Percentiles rank a stretch among this genome's conserved stretches.
Conservation (phyloP, 2,888 invertebrate genomes). For the Cephonodes hylas region DNA sequence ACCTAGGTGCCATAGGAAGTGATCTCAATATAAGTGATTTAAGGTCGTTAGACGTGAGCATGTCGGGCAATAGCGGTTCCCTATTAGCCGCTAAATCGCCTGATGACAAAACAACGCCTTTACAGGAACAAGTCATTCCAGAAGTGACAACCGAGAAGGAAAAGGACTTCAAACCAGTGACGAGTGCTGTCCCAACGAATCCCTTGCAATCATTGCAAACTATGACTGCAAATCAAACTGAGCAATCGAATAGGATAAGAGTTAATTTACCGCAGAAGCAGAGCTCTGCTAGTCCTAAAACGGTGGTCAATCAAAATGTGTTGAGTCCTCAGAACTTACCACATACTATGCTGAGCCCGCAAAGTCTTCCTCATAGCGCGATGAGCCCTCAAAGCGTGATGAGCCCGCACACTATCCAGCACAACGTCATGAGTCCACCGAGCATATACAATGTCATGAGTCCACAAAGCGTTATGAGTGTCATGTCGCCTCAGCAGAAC, state of each 20-base stretch:
- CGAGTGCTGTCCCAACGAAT: conserved; percentile 43
- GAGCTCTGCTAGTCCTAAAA: conserved; percentile 61
- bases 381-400: conserved; percentile 75
- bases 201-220: conserved; percentile 70
- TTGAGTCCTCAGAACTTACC: conserved; percentile 68
- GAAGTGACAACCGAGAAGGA: conserved; percentile 60
- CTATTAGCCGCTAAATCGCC: conserved; percentile 65
- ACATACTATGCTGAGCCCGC: conserved; percentile 72
- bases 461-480: conserved; percentile 74
- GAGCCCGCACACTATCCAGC: conserved; percentile 65
- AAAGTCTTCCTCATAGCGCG: conserved; percentile 70
- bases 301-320: conserved; percentile 64
- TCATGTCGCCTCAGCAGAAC: conserved; percentile 75
- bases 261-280: conserved; percentile 64
- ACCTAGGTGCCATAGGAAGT: conserved; percentile 81
- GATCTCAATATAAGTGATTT: conserved; percentile 81
- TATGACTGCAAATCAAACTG: conserved; percentile 68
- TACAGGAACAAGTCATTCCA: conserved; percentile 71
- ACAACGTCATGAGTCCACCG: conserved; percentile 70
- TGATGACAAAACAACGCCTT: conserved; percentile 63
- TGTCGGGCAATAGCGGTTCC: conserved; percentile 76
- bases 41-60: conserved; percentile 80
- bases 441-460: conserved; percentile 74
- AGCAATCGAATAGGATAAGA: conserved; percentile 64
- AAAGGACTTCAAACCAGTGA: conserved; percentile 54